Evolutionary conservation across 2,113 vertebrate genomes (phyloP).

Genomic region (Rostratula benghalensis): DNA sequence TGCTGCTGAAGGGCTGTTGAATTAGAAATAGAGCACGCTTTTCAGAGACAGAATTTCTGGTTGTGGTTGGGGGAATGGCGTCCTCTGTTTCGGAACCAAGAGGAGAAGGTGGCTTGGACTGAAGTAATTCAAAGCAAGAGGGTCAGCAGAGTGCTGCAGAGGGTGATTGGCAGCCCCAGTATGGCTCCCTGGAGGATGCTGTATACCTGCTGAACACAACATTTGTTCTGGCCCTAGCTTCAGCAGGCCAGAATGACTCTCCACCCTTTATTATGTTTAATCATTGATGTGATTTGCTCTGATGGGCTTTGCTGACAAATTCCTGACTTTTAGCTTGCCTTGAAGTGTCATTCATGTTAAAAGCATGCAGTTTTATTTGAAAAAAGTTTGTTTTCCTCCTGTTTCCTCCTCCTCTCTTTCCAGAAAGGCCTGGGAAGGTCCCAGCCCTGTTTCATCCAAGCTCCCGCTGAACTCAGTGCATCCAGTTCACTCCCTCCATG

Average conservation of each 20-base stretch:
- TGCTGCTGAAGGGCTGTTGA: not conserved
- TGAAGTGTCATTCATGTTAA: not conserved
- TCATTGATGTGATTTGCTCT: not conserved
- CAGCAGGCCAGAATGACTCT: not conserved
- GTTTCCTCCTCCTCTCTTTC: not conserved
- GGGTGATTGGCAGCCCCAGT: not conserved
- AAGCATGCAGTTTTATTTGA: not conserved
- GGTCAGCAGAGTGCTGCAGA: not conserved
- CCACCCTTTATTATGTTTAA: slow-evolving; percentile 18
- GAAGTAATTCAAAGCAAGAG: not conserved
- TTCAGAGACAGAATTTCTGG: not conserved
- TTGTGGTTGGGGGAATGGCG: not conserved
- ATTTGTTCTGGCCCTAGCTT: not conserved
- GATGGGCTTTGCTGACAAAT: not conserved
- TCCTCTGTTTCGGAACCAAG: not conserved
- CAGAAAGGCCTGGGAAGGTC: not conserved
- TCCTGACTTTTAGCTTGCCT: not conserved
- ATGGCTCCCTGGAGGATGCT: not conserved
- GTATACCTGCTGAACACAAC: not conserved
- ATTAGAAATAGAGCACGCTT: not conserved
- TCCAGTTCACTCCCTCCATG: not conserved
- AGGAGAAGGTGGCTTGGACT: accelerated
- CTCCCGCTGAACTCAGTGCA: accelerated
- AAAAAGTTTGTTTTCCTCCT: not conserved
- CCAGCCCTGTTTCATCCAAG: not conserved